Percentiles rank a stretch among this genome's conserved stretches.
phyloP scores from a whole-genome alignment of 2,113 vertebrate species.

The Riparia riparia region DNA sequence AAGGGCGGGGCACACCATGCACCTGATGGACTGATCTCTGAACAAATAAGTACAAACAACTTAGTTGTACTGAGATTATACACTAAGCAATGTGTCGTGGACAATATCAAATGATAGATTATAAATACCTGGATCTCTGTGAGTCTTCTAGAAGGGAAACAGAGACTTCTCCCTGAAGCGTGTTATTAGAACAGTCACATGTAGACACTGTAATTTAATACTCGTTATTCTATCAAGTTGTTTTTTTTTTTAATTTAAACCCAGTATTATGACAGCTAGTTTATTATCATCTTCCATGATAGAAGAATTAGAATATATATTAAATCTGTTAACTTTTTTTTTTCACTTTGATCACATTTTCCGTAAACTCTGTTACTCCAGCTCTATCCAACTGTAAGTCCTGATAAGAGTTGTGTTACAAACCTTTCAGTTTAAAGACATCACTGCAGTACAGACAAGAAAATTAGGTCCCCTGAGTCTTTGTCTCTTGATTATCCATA shows the following conservation, averaged over 20 bases:
- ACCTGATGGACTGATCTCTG: fast-evolving
- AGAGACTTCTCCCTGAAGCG: background rate
- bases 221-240: background rate
- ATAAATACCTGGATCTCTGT: background rate
- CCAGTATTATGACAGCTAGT: background rate
- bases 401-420: background rate
- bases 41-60: background rate
- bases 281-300: background rate
- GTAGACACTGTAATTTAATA: background rate
- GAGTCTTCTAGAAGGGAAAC: background rate
- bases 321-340: background rate
- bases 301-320: background rate
- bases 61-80: fast-evolving
- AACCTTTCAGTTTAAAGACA: background rate
- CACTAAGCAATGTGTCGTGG: background rate
- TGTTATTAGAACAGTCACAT: background rate
- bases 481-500: background rate
- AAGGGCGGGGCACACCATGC: background rate
- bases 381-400: background rate
- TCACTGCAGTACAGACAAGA: background rate
- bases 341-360: background rate
- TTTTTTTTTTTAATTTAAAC: background rate
- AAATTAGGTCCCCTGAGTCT: background rate
- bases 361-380: background rate
- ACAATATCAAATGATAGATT: background rate